Conservation (phyloP, 2,113 vertebrate species). For the Muntiacus muntjak region DNA sequence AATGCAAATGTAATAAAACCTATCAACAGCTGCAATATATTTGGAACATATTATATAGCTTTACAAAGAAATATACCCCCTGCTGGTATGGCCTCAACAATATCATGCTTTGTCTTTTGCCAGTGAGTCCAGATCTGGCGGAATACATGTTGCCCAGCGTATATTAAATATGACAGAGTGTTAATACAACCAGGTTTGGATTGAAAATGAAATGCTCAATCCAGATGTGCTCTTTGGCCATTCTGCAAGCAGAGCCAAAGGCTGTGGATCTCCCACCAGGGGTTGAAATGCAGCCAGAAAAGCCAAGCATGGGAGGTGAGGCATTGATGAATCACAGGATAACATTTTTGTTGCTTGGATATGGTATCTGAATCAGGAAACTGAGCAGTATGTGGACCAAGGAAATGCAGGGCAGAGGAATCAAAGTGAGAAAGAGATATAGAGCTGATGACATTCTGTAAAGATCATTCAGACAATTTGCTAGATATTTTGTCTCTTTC, state of each 20-base stretch:
- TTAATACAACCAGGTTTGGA: slow-evolving; percentile 78
- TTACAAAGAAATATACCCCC: slow-evolving; percentile 81
- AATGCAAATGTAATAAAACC: slow-evolving; percentile 84
- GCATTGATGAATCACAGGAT: slow-evolving; percentile 55
- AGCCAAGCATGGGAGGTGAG: slow-evolving; percentile 72
- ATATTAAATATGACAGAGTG: slow-evolving; percentile 81
- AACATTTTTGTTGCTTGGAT: slow-evolving; percentile 15
- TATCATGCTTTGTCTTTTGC: slow-evolving; percentile 81
- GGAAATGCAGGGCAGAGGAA: not conserved
- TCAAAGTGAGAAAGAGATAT: not conserved
- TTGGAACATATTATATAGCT: slow-evolving; percentile 83
- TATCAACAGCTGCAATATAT: slow-evolving; percentile 85
- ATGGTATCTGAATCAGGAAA: not conserved
- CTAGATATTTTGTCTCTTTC: not conserved
- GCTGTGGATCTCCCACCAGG: slow-evolving; percentile 75
- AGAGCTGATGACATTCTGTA: not conserved
- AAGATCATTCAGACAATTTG: not conserved
- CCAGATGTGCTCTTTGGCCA: slow-evolving; percentile 83
- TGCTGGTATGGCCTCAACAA: slow-evolving; percentile 79
- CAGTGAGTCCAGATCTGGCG: slow-evolving; percentile 65
- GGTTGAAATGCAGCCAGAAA: slow-evolving; percentile 76
- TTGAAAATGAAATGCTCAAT: slow-evolving; percentile 82
- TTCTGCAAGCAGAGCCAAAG: slow-evolving; percentile 65
- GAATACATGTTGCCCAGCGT: slow-evolving; percentile 73
- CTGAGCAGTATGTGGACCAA: not conserved